These are phyloP conservation scores for Hoplias malabaricus DNA, from an alignment of 2,113 vertebrate genomes.

Conservation along the genomic window DNA sequence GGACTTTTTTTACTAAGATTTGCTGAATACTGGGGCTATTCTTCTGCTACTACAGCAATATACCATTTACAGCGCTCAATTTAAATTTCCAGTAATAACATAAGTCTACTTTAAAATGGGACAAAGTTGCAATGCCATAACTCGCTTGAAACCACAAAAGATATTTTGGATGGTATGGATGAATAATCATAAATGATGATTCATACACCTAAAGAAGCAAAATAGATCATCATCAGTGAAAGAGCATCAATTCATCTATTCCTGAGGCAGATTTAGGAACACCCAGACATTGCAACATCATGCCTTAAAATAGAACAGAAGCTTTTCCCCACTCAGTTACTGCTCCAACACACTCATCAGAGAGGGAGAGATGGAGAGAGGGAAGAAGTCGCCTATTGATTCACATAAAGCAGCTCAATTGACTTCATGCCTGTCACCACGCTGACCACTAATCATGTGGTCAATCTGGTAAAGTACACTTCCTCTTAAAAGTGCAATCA, in stretches of 20 bases:
- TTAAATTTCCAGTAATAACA: not conserved
- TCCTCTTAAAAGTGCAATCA: not conserved
- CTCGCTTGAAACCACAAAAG: not conserved
- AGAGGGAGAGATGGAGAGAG: not conserved
- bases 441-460: not conserved
- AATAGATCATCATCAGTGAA: slow-evolving; percentile 19
- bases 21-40: slow-evolving; percentile 1
- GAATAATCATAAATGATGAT: not conserved
- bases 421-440: not conserved
- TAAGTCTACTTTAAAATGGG: not conserved
- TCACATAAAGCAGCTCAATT: not conserved
- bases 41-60: not conserved
- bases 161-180: not conserved
- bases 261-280: slow-evolving; percentile 55
- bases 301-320: slow-evolving; percentile 69
- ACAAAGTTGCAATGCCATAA: not conserved
- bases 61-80: not conserved
- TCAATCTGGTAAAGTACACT: not conserved
- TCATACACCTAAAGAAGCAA: not conserved
- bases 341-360: not conserved
- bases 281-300: slow-evolving; percentile 67
- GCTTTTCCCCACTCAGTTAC: slow-evolving; percentile 41
- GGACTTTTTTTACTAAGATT: slow-evolving; percentile 36
- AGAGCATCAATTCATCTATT: slow-evolving; percentile 41
- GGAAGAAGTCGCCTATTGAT: not conserved